Conservation (phyloP, 2,888 invertebrate genomes). For the Euspilapteryx auroguttella region DNA sequence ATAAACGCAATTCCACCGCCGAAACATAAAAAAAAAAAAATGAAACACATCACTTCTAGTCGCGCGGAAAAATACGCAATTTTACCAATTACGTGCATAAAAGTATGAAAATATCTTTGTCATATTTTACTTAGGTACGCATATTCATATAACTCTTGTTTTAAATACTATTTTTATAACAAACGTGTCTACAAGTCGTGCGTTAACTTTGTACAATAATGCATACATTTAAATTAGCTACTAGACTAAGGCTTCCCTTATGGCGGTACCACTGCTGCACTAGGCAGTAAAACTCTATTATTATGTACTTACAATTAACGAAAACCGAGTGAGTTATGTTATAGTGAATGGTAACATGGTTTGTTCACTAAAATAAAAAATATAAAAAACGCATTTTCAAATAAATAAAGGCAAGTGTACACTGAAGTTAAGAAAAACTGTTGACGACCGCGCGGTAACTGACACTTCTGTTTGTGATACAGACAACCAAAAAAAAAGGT, state of each 20-base stretch:
- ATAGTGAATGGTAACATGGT: conserved; percentile 56
- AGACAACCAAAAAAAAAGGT: too few relatives aligned
- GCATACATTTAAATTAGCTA: conserved; percentile 20
- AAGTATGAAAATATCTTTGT: conserved; percentile 57
- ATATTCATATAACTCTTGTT: conserved; percentile 18
- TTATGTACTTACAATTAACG: conserved; percentile 39
- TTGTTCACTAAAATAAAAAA: conserved; percentile 47
- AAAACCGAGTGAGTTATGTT: conserved; percentile 34
- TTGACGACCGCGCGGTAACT: too few relatives aligned
- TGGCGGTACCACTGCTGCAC: conserved; percentile 9
- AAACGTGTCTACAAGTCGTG: conserved; percentile 48
- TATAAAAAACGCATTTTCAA: too few relatives aligned
- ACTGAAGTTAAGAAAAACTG: too few relatives aligned
- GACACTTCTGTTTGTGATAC: too few relatives aligned
- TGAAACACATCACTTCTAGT: too few relatives aligned
- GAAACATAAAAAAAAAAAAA: conserved; percentile 21
- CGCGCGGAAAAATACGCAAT: conserved; percentile 19
- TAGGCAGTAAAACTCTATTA: conserved; percentile 21
- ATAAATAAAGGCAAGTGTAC: conserved; percentile 11
- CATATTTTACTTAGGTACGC: conserved; percentile 37
- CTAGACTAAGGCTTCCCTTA: conserved; percentile 26
- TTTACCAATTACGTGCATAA: conserved; percentile 50
- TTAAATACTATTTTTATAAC: conserved; percentile 42
- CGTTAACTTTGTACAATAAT: conserved; percentile 52
- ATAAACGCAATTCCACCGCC: conserved; percentile 23